These are phyloP conservation scores for Bujurquina vittata DNA, from an alignment of 2,113 vertebrate genomes.

Conservation along the genomic window DNA sequence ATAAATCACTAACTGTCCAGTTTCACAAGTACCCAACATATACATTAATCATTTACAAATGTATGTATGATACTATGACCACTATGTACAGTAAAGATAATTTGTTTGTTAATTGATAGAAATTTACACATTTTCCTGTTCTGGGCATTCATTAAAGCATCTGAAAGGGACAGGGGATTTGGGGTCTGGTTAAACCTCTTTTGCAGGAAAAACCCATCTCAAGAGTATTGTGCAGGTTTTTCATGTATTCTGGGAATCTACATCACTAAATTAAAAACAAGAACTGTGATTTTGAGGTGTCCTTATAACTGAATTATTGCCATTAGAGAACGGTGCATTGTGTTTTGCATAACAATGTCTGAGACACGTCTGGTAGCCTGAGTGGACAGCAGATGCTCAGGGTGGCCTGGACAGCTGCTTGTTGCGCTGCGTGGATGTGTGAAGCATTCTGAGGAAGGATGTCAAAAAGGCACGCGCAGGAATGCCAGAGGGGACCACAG, in stretches of 20 bases:
- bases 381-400: conserved; percentile 53
- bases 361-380: conserved; percentile 16
- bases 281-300: neutral
- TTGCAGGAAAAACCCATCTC: no score
- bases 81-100: neutral
- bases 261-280: neutral
- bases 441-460: conserved; percentile 59
- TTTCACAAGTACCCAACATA: neutral
- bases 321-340: conserved; percentile 2
- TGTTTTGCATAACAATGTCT: conserved; percentile 21
- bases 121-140: no score
- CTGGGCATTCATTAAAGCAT: neutral
- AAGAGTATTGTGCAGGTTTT: neutral
- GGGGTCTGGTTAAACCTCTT: no score
- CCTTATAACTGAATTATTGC: neutral
- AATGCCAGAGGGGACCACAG: conserved; percentile 32
- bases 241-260: neutral
- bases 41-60: neutral
- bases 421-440: conserved; percentile 31
- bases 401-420: conserved; percentile 37
- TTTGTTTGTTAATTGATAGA: no score
- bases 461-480: conserved; percentile 45
- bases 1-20: neutral
- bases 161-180: neutral
- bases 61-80: neutral